A percentile compares a stretch with the other conserved stretches of the same genome.
These are phyloP conservation scores for Axis porcinus DNA, from an alignment of 2,113 vertebrate genomes.

Conservation along the genomic window DNA sequence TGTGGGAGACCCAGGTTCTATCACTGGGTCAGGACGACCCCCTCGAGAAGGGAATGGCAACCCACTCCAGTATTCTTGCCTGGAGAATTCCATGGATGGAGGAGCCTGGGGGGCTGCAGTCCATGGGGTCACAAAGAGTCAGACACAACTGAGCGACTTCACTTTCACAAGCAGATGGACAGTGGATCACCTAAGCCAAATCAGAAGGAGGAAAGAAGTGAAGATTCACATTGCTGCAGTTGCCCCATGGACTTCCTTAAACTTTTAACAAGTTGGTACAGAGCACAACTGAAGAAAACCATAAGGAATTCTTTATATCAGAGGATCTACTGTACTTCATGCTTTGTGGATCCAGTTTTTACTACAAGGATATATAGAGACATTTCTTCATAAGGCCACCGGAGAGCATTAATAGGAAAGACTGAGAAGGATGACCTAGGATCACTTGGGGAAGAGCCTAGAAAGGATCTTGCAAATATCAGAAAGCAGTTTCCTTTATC, in stretches of 20 bases:
- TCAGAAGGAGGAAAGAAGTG: constrained; percentile 85
- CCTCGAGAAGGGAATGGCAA: background rate
- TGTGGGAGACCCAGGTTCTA: background rate
- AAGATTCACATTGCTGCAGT: constrained; percentile 90
- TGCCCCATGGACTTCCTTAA: constrained; percentile 95
- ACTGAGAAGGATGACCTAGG: background rate
- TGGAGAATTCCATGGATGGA: background rate
- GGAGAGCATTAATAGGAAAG: background rate
- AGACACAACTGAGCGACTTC: background rate
- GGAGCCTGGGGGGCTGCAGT: background rate
- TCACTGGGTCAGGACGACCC: background rate
- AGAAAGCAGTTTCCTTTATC: background rate
- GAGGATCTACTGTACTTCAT: background rate
- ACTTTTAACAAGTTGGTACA: constrained; percentile 80
- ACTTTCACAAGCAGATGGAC: constrained; percentile 82
- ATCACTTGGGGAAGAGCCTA: background rate
- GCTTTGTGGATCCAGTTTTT: background rate
- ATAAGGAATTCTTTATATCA: background rate
- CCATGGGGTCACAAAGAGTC: background rate
- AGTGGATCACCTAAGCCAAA: constrained; percentile 84
- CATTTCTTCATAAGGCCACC: background rate
- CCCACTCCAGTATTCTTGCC: background rate
- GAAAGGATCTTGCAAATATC: background rate
- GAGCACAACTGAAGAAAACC: background rate
- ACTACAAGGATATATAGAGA: background rate